These are phyloP conservation scores for Ophion obscuratus DNA, from an alignment of 2,888 invertebrate species.

Conservation along the genomic window DNA sequence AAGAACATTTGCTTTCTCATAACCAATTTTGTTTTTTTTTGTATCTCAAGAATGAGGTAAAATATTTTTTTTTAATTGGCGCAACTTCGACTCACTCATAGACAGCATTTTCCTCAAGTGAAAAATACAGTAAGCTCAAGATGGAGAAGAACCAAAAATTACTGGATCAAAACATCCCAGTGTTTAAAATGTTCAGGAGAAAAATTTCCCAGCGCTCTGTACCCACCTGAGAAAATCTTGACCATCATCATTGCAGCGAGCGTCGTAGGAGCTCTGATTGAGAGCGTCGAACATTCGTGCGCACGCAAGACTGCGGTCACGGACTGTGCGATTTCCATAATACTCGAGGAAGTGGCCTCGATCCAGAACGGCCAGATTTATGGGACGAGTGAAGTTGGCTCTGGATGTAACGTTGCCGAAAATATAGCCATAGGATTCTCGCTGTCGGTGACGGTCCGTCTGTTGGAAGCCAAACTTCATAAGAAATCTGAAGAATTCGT, in stretches of 20 bases:
- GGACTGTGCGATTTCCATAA: conserved; percentile 91
- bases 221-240: conserved; percentile 88
- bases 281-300: conserved; percentile 94
- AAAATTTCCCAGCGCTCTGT: background rate
- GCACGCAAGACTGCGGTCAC: conserved; percentile 91
- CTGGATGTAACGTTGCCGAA: conserved; percentile 96
- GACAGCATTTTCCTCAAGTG: too few species aligned
- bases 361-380: conserved; percentile 96
- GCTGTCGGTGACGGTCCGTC: conserved; percentile 93
- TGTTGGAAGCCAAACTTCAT: conserved; percentile 99
- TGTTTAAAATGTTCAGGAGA: too few species aligned
- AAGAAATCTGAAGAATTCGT: conserved; percentile 95
- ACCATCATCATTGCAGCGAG: conserved; percentile 91
- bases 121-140: too few species aligned
- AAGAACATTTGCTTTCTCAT: too few species aligned
- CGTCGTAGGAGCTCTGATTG: conserved; percentile 93
- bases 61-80: too few species aligned
- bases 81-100: too few species aligned
- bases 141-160: too few species aligned
- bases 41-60: too few species aligned
- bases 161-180: too few species aligned
- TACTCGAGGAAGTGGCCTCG: conserved; percentile 95
- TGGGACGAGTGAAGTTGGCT: conserved; percentile 87
- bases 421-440: conserved; percentile 96
- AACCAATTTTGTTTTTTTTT: too few species aligned